Base-by-base conservation (phyloP, 2,113 vertebrate genomes). In the Neodontobutis hainanensis region DNA sequence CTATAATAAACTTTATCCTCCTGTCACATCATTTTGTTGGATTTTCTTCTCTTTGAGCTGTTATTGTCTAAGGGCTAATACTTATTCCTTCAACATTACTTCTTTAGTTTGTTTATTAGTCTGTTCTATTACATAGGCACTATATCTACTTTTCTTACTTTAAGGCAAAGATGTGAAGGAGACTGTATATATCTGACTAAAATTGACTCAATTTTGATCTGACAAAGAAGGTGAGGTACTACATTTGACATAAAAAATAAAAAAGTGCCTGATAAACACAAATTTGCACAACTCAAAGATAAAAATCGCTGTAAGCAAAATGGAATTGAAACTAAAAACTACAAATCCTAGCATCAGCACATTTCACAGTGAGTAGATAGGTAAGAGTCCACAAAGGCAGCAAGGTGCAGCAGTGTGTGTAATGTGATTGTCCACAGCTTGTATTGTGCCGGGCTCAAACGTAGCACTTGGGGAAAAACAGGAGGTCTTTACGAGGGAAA, bases 341-440 rank as follows among this genome's bases (percentile, higher is more conserved):
- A 60, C 48, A 61, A 78, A 74, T 49, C 68, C 46, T 61, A 66
- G 69, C 8, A 63, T 63, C 67, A 83, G 80, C 84, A 83, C 70
- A 81, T 83, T 83, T 75, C 72, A 75, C 65, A 77, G 80, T 60
- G 70, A 77, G 78, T 70, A 67, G 63, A 73, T 77, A 77, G 73
- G 79, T 72, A 65, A 80, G 65, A 81, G 75, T 49, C 2, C 70
- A 66, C 70, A 55, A 71, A 51, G 35, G 34, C 61, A 51, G 48
- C 67, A 73, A 70, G 56, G 73, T 65, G 76, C 70, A 77, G 74
- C 3, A 59, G 78, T 11, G 76, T 86, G 76, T 82, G 73, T 78
- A 80, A 83, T 83, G 74, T 75, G 81, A 87, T 81, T 84, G 79
- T 85, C 77, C 75, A 80, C 79, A 76, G 70, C 79, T 86, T 78